Conservation (phyloP, 2,888 invertebrate genomes). For the Xylota segnis region DNA sequence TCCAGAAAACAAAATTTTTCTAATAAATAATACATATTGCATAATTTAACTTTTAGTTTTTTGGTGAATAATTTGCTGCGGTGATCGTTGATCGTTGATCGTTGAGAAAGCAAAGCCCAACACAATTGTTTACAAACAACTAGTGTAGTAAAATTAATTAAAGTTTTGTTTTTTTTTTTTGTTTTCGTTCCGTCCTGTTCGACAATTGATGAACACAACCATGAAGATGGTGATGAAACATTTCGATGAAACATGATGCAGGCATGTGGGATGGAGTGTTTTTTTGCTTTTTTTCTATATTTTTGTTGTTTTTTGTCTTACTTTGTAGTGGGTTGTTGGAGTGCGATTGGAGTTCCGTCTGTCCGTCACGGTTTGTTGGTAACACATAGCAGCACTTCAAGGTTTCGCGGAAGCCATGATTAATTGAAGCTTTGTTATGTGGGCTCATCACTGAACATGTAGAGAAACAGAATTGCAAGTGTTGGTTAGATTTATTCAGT, state of each 20-base stretch:
- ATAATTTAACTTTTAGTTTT: slow-evolving; percentile 40
- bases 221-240: slow-evolving; percentile 54
- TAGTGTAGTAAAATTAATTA: slow-evolving; percentile 58
- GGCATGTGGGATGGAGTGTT: slow-evolving; percentile 47
- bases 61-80: slow-evolving; percentile 42
- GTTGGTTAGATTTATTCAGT: slow-evolving; percentile 10
- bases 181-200: slow-evolving; percentile 2
- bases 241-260: slow-evolving; percentile 54
- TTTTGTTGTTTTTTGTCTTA: background rate
- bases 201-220: slow-evolving; percentile 23
- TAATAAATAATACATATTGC: slow-evolving; percentile 70
- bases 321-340: slow-evolving; percentile 61
- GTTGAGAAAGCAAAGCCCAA: slow-evolving; percentile 19
- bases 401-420: slow-evolving; percentile 70
- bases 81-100: slow-evolving; percentile 33
- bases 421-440: slow-evolving; percentile 61
- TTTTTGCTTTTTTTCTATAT: slow-evolving; percentile 19
- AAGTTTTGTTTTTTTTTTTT: slow-evolving; percentile 27
- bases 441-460: slow-evolving; percentile 7
- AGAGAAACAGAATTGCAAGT: slow-evolving; percentile 12
- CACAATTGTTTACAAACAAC: slow-evolving; percentile 59
- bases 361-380: slow-evolving; percentile 65
- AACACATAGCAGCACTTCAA: slow-evolving; percentile 53
- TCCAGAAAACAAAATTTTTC: slow-evolving; percentile 36
- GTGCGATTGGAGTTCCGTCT: slow-evolving; percentile 62